Conservation (phyloP, 2,888 invertebrate species). For the Chironomus riparius region DNA sequence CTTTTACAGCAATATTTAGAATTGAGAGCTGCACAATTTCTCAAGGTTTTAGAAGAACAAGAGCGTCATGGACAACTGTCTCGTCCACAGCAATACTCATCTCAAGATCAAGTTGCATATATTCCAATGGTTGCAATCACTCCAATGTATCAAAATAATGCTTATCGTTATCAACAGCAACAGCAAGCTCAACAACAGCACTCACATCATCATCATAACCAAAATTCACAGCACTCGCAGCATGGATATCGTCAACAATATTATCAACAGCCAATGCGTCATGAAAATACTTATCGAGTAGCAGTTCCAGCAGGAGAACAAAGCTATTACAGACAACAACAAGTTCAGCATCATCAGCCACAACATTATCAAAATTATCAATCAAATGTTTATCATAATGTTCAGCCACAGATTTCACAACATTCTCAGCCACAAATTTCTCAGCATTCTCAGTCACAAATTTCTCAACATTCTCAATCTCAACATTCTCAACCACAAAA, state of each 20-base stretch:
- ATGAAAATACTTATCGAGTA: background rate
- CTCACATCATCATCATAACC: background rate
- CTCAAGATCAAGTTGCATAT: conserved; percentile 10
- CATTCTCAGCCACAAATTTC: too few relatives aligned
- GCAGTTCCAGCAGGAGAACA: conserved; percentile 12
- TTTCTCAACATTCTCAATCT: background rate
- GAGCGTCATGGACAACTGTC: conserved; percentile 31
- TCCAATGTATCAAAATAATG: conserved; percentile 1
- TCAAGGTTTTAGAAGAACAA: conserved; percentile 38
- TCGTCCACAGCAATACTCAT: conserved; percentile 16
- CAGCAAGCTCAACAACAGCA: conserved; percentile 23
- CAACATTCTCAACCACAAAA: conserved; percentile 5
- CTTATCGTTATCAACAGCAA: conserved; percentile 20
- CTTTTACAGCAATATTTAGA: conserved; percentile 41
- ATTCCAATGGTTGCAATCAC: conserved; percentile 16
- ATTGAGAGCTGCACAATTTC: conserved; percentile 40
- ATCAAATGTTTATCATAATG: background rate
- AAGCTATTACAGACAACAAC: conserved; percentile 29
- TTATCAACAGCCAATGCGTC: background rate
- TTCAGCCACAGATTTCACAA: background rate
- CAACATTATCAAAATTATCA: background rate
- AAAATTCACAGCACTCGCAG: conserved; percentile 1
- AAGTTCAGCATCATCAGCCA: conserved; percentile 31
- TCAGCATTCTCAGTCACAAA: background rate
- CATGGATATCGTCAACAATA: background rate